Conservation (phyloP, 92 coral and sea anemone genomes). For the Chrysogorgia sp. region DNA sequence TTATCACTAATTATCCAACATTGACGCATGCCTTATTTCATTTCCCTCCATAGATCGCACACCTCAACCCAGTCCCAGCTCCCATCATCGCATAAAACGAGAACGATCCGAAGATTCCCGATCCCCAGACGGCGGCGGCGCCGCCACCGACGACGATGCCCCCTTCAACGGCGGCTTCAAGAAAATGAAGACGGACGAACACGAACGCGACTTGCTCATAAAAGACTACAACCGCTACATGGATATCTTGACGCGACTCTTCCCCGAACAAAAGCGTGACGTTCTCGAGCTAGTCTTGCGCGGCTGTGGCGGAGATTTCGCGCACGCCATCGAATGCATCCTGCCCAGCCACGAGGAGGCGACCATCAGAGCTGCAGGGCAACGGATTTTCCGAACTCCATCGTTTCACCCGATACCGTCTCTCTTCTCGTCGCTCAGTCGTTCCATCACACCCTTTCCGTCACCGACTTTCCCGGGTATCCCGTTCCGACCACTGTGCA, state of each 20-base stretch:
- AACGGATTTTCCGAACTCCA: slow-evolving; percentile 14
- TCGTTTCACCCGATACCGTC: slow-evolving; percentile 23
- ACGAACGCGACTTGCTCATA: slow-evolving; percentile 43
- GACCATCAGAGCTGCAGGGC: slow-evolving; percentile 72
- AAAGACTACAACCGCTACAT: slow-evolving; percentile 75
- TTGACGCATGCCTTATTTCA: background rate
- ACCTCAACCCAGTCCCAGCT: background rate
- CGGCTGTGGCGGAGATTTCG: slow-evolving; percentile 95
- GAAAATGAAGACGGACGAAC: slow-evolving; percentile 44
- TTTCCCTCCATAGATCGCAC: background rate
- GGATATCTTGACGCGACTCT: slow-evolving; percentile 81
- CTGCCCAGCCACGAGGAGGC: slow-evolving; percentile 97
- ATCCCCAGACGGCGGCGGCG: background rate
- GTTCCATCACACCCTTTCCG: slow-evolving; percentile 18
- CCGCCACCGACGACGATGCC: background rate
- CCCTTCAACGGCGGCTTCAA: background rate
- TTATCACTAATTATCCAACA: background rate
- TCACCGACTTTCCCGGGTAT: slow-evolving; percentile 27
- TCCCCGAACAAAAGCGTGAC: slow-evolving; percentile 90
- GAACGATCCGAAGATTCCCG: slow-evolving; percentile 6
- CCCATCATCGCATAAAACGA: background rate
- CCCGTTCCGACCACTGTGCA: slow-evolving; percentile 28
- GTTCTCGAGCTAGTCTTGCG: slow-evolving; percentile 85
- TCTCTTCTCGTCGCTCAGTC: slow-evolving; percentile 9
- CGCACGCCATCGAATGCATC: slow-evolving; percentile 92